These are phyloP conservation scores for Rotaria magnacalcarata DNA, from an alignment of 2,888 invertebrate species.

Conservation along the genomic window DNA sequence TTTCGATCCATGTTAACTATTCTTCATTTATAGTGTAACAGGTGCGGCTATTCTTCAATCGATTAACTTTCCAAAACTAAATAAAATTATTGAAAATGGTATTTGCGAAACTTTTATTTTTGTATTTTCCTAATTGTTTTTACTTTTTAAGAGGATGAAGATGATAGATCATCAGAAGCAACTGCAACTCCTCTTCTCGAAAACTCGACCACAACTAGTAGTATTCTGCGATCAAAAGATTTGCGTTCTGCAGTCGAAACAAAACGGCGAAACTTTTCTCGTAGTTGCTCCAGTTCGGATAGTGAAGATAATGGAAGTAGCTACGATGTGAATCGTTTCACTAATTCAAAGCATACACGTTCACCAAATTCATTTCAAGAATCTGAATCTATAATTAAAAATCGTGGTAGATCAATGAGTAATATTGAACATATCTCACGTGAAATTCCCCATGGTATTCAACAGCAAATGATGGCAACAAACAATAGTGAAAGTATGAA, in stretches of 20 bases:
- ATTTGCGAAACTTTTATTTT: background rate
- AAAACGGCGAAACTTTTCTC: background rate
- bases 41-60: background rate
- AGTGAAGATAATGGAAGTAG: background rate
- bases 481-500: background rate
- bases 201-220: background rate
- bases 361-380: background rate
- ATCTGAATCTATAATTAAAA: background rate
- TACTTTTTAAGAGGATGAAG: background rate
- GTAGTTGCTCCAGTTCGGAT: constrained; percentile 32
- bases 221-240: constrained; percentile 15
- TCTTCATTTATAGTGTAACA: background rate
- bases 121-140: no score
- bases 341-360: background rate
- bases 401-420: background rate
- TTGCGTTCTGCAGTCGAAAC: constrained; percentile 7
- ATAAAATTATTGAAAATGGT: constrained; percentile 11
- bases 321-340: background rate
- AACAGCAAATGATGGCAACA: background rate
- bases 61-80: background rate
- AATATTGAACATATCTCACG: background rate
- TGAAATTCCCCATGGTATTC: background rate
- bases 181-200: background rate
- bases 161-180: background rate
- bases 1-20: no score